Conservation (phyloP, 2,888 invertebrate genomes). For the Yponomeuta evonymella region DNA sequence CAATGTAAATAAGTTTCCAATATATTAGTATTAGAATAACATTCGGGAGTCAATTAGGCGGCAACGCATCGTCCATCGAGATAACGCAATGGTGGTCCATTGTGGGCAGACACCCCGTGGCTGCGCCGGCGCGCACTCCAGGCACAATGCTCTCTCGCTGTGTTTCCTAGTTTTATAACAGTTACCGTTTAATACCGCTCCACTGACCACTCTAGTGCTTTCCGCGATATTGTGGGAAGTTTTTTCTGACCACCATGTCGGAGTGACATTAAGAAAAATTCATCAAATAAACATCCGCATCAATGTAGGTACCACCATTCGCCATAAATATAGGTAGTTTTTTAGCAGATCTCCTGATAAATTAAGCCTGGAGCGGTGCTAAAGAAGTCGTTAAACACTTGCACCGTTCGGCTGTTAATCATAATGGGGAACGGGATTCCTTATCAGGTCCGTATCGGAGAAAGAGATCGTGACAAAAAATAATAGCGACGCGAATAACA, state of each 20-base stretch:
- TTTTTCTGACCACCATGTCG: conserved; percentile 22
- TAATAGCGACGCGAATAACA: conserved; percentile 44
- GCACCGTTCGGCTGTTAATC: conserved; percentile 39
- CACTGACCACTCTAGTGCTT: conserved; percentile 52
- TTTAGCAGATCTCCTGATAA: conserved; percentile 27
- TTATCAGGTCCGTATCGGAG: conserved; percentile 47
- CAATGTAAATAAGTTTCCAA: conserved; percentile 40
- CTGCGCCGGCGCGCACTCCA: conserved; percentile 41
- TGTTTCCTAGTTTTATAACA: conserved; percentile 65
- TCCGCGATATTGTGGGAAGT: conserved; percentile 61
- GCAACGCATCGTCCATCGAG: conserved; percentile 70
- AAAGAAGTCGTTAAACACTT: conserved; percentile 45
- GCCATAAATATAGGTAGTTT: background rate
- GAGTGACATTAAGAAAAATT: conserved; percentile 14
- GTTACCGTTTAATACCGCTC: conserved; percentile 57
- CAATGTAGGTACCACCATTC: conserved; percentile 31
- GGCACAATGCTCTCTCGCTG: conserved; percentile 55
- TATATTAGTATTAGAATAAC: conserved; percentile 68
- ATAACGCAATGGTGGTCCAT: conserved; percentile 73
- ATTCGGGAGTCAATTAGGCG: conserved; percentile 74
- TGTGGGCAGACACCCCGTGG: conserved; percentile 58
- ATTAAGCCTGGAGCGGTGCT: conserved; percentile 25
- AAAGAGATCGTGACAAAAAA: conserved; percentile 57
- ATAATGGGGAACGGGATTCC: conserved; percentile 38
- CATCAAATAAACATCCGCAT: conserved; percentile 16